Evolutionary conservation across 2,797 vertebrate genomes (phyloP).

Genomic region (Sebastes jordani): DNA sequence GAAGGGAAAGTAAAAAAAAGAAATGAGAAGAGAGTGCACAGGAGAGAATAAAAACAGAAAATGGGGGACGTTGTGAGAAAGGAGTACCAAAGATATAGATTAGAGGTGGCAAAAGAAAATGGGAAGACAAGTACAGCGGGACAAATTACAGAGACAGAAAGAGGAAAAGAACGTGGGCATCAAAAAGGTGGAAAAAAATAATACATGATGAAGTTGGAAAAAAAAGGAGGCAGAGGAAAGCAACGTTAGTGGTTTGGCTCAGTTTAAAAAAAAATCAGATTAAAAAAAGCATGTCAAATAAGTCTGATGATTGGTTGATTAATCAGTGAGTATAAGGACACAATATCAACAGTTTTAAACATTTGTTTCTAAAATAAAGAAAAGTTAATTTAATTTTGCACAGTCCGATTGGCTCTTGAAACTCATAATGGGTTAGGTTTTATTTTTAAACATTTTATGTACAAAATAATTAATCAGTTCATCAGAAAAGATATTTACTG

Average conservation of each 20-base stretch:
- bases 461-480: not conserved
- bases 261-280: not conserved
- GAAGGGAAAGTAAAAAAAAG: not conserved
- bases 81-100: constrained; percentile 10
- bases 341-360: not conserved
- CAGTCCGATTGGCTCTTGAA: not conserved
- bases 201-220: constrained; percentile 2
- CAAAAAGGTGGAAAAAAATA: not conserved
- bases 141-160: constrained; percentile 36
- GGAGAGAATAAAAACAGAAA: constrained; percentile 2
- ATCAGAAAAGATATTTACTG: not conserved
- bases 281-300: not conserved
- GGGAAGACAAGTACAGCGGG: not conserved
- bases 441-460: not conserved
- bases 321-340: not conserved
- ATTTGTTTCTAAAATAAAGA: not conserved
- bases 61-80: not conserved
- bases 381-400: not conserved
- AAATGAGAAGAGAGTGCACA: not conserved
- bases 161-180: not conserved
- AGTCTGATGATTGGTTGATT: not conserved
- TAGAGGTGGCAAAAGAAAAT: constrained; percentile 27
- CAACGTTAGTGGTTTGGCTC: not conserved
- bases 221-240: not conserved
- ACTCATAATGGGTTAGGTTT: not conserved